Evolutionary conservation across 2,113 vertebrate species (phyloP).

Genomic region (Chlorodrepanis virens): DNA sequence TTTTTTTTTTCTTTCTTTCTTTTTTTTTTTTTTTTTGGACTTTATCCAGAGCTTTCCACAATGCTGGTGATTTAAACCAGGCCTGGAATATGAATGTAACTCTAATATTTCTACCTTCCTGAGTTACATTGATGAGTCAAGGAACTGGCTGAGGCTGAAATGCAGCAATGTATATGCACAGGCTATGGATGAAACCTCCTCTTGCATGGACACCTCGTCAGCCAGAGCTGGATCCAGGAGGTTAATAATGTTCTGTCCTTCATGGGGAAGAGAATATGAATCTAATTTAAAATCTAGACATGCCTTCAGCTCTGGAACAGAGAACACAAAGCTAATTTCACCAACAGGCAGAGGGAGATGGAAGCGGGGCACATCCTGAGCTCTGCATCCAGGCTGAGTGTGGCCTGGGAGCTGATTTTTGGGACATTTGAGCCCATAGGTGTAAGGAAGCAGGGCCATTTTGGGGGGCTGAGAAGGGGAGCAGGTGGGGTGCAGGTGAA

Average conservation of each 20-base stretch:
- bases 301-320: constrained; percentile 38
- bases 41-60: constrained; percentile 71
- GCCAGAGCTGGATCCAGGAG: not conserved
- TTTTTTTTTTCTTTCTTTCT: not conserved
- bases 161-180: not conserved
- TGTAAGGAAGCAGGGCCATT: not conserved
- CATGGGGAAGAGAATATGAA: not conserved
- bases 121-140: constrained; percentile 56
- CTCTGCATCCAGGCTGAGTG: not conserved
- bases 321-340: constrained; percentile 57
- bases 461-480: not conserved
- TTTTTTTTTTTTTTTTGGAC: not conserved
- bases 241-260: not conserved
- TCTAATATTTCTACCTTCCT: constrained; percentile 69
- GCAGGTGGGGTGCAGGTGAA: not conserved
- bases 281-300: constrained; percentile 59
- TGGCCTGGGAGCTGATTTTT: not conserved
- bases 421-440: not conserved
- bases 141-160: constrained; percentile 29
- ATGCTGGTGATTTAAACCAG: constrained; percentile 75
- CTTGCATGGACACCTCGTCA: constrained; percentile 14
- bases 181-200: not conserved
- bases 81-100: constrained; percentile 68
- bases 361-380: not conserved
- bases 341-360: not conserved